These are phyloP conservation scores for Plecturocebus donacophilus DNA, from an alignment of 2,113 vertebrate genomes.

Conservation along the genomic window DNA sequence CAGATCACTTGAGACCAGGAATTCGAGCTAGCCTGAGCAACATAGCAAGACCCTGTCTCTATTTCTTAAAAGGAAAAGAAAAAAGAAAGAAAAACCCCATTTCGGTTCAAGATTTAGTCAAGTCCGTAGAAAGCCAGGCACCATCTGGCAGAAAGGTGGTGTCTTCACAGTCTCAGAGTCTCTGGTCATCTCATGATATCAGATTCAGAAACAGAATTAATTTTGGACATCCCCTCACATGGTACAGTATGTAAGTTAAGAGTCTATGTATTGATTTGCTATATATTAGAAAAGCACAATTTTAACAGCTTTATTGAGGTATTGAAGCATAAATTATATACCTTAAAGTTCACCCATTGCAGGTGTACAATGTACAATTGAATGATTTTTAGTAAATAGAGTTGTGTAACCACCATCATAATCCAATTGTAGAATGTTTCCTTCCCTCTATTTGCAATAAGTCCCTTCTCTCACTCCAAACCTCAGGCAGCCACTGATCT, in stretches of 20 bases:
- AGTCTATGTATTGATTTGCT: background rate
- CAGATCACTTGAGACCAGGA: too few relatives aligned
- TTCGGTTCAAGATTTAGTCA: background rate
- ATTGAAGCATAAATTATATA: background rate
- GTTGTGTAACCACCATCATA: background rate
- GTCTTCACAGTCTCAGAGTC: too few relatives aligned
- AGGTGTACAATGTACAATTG: background rate
- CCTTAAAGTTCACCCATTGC: background rate
- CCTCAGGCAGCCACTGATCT: background rate
- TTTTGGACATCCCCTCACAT: background rate
- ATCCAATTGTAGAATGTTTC: background rate
- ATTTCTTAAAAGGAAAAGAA: too few relatives aligned
- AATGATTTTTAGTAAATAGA: background rate
- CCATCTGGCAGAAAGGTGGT: background rate
- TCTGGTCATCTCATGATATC: background rate
- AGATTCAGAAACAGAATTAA: constrained; percentile 12
- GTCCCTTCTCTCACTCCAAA: background rate
- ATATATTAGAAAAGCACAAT: background rate
- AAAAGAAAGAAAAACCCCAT: too few relatives aligned
- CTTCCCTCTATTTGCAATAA: background rate
- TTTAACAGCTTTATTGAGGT: background rate
- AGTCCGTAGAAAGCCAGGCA: background rate
- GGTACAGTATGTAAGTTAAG: background rate
- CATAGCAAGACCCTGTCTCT: too few relatives aligned
- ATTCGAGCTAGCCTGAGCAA: too few relatives aligned